Conservation (phyloP, 1,140 invertebrate genomes). For the Thaumetopoea pityocampa region DNA sequence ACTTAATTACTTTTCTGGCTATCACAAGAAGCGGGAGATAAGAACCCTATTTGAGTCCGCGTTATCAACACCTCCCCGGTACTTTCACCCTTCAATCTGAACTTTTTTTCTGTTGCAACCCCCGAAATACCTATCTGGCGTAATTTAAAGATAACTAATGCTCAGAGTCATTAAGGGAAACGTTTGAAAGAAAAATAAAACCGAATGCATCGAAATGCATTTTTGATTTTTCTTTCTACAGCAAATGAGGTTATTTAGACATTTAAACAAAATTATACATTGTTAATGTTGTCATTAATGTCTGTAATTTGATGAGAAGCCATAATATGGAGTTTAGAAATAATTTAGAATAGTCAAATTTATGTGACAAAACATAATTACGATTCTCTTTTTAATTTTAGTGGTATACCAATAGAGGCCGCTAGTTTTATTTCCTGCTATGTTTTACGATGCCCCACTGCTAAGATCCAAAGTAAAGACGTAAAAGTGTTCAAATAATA, state of each 20-base stretch:
- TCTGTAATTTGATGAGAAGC: neutral
- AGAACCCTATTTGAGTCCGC: slow-evolving; percentile 52
- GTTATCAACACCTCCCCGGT: slow-evolving; percentile 52
- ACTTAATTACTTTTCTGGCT: slow-evolving; percentile 67
- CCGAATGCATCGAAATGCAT: slow-evolving; percentile 55
- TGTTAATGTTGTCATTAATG: slow-evolving; percentile 1
- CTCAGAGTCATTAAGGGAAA: slow-evolving; percentile 55
- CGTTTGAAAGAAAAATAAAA: slow-evolving; percentile 35
- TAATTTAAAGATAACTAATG: slow-evolving; percentile 71
- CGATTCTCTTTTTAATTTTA: slow-evolving; percentile 10
- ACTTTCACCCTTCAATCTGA: slow-evolving; percentile 51
- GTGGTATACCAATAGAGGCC: neutral
- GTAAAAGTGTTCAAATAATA: slow-evolving; percentile 45
- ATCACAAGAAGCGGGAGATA: slow-evolving; percentile 61
- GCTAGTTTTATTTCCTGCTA: slow-evolving; percentile 31
- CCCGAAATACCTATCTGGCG: slow-evolving; percentile 55
- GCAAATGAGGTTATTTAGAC: slow-evolving; percentile 6
- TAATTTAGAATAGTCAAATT: slow-evolving; percentile 4
- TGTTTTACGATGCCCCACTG: slow-evolving; percentile 32
- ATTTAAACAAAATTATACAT: slow-evolving; percentile 1
- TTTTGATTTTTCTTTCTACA: slow-evolving; percentile 38
- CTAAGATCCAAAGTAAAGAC: slow-evolving; percentile 31
- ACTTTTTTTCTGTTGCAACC: slow-evolving; percentile 35
- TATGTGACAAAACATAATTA: slow-evolving; percentile 11
- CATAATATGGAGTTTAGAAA: neutral